phyloP scores from a whole-genome alignment of 1,140 invertebrate genomes.

The fruit fly (Drosophila melanogaster) region Release_6_plus_ISO1_MT NT_033779.5:19105501-19106000 shows the following conservation, averaged over 20 bases:
- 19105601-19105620: too few relatives aligned
- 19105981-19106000: conserved; percentile 59
- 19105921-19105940: conserved; percentile 77
- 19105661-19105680: conserved; percentile 24
- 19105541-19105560: too few relatives aligned
- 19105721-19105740: conserved; percentile 96
- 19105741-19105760: conserved; percentile 91
- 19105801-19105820: conserved; percentile 56
- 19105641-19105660: conserved; percentile 27
- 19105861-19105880: conserved; percentile 81
- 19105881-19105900: conserved; percentile 70
- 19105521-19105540: too few relatives aligned
- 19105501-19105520: too few relatives aligned
- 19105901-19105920: conserved; percentile 61
- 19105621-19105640: background rate
- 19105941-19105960: conserved; percentile 58
- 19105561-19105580: too few relatives aligned
- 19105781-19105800: conserved; percentile 72
- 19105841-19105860: conserved; percentile 86
- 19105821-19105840: conserved; percentile 49
- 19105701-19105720: conserved; percentile 78
- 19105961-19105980: conserved; percentile 27
- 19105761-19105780: conserved; percentile 91
- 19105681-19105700: conserved; percentile 57
- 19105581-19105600: too few relatives aligned